A percentile compares a stretch with the other conserved stretches of the same genome.
These are phyloP conservation scores for Eutolmus rufibarbis DNA, from an alignment of 2,888 invertebrate species.

Conservation along the genomic window DNA sequence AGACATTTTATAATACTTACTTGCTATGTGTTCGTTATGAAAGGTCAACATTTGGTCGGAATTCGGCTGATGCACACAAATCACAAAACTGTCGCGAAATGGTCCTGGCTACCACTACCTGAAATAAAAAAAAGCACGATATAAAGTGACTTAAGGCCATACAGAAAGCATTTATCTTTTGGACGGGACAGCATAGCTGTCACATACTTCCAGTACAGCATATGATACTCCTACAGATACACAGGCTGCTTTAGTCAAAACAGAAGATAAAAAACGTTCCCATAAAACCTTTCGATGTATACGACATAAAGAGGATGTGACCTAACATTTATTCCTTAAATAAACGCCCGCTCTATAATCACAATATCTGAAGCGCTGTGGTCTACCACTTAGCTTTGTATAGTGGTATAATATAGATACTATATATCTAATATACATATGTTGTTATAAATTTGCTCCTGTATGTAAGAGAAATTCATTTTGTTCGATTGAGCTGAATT, in stretches of 20 bases:
- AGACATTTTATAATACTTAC: constrained; percentile 56
- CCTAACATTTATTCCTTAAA: constrained; percentile 37
- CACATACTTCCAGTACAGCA: not conserved
- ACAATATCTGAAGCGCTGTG: not conserved
- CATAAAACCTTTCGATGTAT: not conserved
- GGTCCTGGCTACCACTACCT: constrained; percentile 41
- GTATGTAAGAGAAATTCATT: constrained; percentile 16
- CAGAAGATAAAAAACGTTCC: not conserved
- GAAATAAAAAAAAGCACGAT: constrained; percentile 33
- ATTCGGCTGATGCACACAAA: not conserved
- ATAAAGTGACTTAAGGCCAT: constrained; percentile 1
- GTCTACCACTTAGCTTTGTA: not conserved
- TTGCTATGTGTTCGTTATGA: constrained; percentile 63
- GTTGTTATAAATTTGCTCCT: constrained; percentile 17
- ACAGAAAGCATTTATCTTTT: constrained; percentile 9
- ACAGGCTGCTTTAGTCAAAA: not conserved
- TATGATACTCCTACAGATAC: not conserved
- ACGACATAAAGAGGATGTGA: constrained; percentile 21
- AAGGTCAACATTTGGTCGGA: constrained; percentile 61
- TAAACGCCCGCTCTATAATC: constrained; percentile 8
- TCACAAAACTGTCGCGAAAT: not conserved
- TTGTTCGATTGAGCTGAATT: constrained; percentile 27
- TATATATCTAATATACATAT: not conserved
- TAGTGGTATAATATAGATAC: not conserved
- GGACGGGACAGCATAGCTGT: not conserved